phyloP scores from a whole-genome alignment of 2,113 vertebrate species.

The Saguinus midas region DNA sequence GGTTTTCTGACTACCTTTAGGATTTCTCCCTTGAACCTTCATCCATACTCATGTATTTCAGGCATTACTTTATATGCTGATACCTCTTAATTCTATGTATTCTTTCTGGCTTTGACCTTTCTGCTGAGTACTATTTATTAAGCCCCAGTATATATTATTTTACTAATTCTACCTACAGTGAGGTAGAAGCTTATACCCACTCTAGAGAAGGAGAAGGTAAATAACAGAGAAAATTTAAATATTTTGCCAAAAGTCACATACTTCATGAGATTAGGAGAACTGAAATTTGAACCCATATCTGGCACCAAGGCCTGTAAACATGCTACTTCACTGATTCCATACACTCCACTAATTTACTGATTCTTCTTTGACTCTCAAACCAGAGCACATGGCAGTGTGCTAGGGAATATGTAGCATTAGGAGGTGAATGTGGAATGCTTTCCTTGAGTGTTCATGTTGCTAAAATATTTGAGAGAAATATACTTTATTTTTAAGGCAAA shows the following conservation, averaged over 20 bases:
- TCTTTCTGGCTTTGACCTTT: slow-evolving; percentile 14
- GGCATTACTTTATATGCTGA: not conserved
- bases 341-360: no score
- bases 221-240: slow-evolving; percentile 12
- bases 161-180: not conserved
- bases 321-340: not conserved
- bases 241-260: not conserved
- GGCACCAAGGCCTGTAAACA: not conserved
- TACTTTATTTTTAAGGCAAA: slow-evolving; percentile 27
- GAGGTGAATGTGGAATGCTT: not conserved
- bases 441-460: not conserved
- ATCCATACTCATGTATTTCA: not conserved
- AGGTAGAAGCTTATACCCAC: not conserved
- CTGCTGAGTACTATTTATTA: not conserved
- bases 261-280: not conserved
- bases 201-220: not conserved
- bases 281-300: not conserved
- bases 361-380: not conserved
- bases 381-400: not conserved
- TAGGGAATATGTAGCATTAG: not conserved
- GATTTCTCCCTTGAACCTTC: not conserved
- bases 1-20: not conserved
- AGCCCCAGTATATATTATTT: not conserved
- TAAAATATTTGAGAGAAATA: slow-evolving; percentile 19
- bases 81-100: not conserved